Evolutionary conservation across 2,888 invertebrate genomes (phyloP).

Genomic region (Drosophila kuntzei): DNA sequence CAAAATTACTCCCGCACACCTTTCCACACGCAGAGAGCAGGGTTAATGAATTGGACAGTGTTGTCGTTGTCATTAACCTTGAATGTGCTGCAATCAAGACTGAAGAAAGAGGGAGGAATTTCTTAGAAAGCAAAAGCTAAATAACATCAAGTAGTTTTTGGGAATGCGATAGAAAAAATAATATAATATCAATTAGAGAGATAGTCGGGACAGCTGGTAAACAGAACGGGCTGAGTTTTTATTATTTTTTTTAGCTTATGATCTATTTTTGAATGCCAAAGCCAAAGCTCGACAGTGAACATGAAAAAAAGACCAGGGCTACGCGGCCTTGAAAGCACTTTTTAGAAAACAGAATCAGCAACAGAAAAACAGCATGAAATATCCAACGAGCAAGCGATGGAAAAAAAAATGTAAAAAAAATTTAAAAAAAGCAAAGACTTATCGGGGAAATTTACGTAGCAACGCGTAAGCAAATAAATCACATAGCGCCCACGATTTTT

Average conservation of each 20-base stretch:
- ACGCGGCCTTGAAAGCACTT: constrained; percentile 49
- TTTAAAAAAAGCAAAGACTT: constrained; percentile 15
- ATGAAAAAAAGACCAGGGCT: constrained; percentile 46
- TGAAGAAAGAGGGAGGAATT: constrained; percentile 10
- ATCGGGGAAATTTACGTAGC: constrained; percentile 21
- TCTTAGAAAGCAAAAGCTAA: constrained; percentile 34
- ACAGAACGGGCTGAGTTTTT: constrained; percentile 30
- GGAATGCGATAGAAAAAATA: constrained; percentile 27
- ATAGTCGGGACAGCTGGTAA: constrained; percentile 67
- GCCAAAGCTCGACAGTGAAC: constrained; percentile 75
- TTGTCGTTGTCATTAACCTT: constrained; percentile 57
- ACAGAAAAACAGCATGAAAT: constrained; percentile 19
- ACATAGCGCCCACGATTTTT: constrained; percentile 54
- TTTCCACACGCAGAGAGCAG: not conserved
- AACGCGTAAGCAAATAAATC: constrained; percentile 71
- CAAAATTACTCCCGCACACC: not conserved
- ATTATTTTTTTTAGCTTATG: constrained; percentile 12
- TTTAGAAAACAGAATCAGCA: constrained; percentile 33
- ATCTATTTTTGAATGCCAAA: constrained; percentile 77
- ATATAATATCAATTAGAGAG: constrained; percentile 61
- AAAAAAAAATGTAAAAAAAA: not conserved
- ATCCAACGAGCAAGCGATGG: constrained; percentile 7
- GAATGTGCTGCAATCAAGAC: constrained; percentile 42
- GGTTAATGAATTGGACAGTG: constrained; percentile 34
- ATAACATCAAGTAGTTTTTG: constrained; percentile 27